A percentile compares a stretch with the other conserved stretches of the same genome.
Conservation (phyloP, 2,113 vertebrate species). For the Seriola quinqueradiata region DNA sequence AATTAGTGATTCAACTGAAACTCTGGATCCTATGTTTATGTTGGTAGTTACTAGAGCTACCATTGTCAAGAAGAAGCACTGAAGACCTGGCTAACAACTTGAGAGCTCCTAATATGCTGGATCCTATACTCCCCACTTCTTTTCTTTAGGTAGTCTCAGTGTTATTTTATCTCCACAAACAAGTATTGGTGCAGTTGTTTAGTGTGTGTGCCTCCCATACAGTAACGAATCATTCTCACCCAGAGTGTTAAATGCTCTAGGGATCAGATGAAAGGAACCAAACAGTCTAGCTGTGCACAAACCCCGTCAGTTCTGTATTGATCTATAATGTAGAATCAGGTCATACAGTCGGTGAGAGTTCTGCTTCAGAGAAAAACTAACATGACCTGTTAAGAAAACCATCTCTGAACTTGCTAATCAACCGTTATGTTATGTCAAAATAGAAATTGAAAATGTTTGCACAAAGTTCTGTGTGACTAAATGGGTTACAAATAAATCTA, state of each 20-base stretch:
- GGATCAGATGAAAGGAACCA: not conserved
- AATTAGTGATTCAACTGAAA: no score
- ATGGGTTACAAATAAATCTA: not conserved
- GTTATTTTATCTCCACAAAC: not conserved
- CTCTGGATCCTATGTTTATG: no score
- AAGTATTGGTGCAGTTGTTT: not conserved
- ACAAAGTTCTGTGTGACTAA: not conserved
- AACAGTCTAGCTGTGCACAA: not conserved
- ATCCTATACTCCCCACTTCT: not conserved
- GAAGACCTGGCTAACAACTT: not conserved
- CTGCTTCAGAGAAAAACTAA: not conserved
- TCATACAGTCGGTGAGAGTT: not conserved
- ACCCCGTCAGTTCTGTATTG: not conserved
- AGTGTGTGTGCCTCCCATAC: not conserved
- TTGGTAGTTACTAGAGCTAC: no score
- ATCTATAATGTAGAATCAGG: not conserved
- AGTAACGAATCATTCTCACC: not conserved
- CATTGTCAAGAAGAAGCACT: not conserved
- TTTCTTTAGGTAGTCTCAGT: not conserved
- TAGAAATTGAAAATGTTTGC: not conserved
- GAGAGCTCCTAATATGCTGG: not conserved
- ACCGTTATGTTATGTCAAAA: not conserved
- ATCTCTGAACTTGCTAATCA: not conserved
- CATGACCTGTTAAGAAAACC: not conserved
- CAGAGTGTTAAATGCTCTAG: not conserved